Percentiles rank a stretch among this genome's conserved stretches.
Evolutionary conservation across 2,888 invertebrate genomes (phyloP).

Genomic region (Panorpa germanica): DNA sequence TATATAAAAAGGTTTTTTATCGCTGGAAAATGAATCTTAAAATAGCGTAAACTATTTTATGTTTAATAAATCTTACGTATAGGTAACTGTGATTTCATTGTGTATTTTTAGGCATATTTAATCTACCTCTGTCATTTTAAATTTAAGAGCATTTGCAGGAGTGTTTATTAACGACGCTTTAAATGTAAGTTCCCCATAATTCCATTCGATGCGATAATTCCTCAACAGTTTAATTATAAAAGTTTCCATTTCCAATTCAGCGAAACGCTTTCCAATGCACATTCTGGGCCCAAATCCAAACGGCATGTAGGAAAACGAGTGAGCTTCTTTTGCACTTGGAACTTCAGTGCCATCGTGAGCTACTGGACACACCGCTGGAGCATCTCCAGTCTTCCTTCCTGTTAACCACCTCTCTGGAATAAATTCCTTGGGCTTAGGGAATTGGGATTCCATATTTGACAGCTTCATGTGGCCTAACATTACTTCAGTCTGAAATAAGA

Average conservation of each 20-base stretch:
- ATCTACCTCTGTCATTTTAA: constrained; percentile 2
- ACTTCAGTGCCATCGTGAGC: constrained; percentile 7
- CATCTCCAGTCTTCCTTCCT: constrained; percentile 20
- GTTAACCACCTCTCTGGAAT: constrained; percentile 51
- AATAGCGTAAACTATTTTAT: too few relatives aligned
- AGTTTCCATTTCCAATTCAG: constrained; percentile 23
- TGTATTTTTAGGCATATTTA: too few relatives aligned
- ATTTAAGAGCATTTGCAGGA: not conserved
- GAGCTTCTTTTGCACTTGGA: constrained; percentile 12
- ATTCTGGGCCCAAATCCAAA: not conserved
- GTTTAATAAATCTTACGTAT: too few relatives aligned
- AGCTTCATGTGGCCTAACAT: constrained; percentile 50
- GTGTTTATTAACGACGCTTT: constrained; percentile 1
- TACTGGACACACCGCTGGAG: too few relatives aligned
- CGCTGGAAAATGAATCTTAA: too few relatives aligned
- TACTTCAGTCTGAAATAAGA: constrained; percentile 39
- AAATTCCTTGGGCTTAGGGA: constrained; percentile 32
- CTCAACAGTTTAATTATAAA: constrained; percentile 18
- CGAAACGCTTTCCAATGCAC: constrained; percentile 18
- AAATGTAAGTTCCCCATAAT: too few relatives aligned
- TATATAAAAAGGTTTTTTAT: too few relatives aligned
- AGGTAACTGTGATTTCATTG: too few relatives aligned
- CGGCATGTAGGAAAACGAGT: constrained; percentile 17
- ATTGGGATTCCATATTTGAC: constrained; percentile 32
- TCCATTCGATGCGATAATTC: too few relatives aligned